Conservation (phyloP, 2,888 invertebrate genomes). For the Brassicogethes aeneus region DNA sequence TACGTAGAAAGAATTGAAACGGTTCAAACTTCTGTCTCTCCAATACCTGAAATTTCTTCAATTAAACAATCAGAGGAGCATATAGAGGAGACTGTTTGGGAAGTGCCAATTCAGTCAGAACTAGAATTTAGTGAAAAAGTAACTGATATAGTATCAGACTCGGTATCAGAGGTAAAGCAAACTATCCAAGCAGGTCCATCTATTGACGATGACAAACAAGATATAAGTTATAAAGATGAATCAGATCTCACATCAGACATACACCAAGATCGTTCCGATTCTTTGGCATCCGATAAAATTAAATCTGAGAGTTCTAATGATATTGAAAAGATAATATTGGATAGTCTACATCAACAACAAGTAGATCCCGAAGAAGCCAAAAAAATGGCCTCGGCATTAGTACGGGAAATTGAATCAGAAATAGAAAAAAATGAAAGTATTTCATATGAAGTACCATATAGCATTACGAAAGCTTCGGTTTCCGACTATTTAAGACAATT, state of each 20-base stretch:
- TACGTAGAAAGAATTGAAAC: conserved; percentile 21
- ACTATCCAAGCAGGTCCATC: conserved; percentile 12
- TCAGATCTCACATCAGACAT: conserved; percentile 38
- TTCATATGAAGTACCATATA: conserved; percentile 10
- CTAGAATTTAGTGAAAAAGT: conserved; percentile 35
- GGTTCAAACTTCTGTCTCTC: conserved; percentile 1
- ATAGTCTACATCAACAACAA: conserved; percentile 38
- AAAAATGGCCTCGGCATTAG: conserved; percentile 43
- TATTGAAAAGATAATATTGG: conserved; percentile 37
- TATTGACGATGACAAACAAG: conserved; percentile 35
- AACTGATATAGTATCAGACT: conserved; percentile 13
- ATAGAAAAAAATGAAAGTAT: conserved; percentile 37
- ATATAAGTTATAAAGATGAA: conserved; percentile 32
- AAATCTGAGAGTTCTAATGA: conserved; percentile 38
- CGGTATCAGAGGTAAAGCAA: conserved; percentile 19
- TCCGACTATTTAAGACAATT: conserved; percentile 40
- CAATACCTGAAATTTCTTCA: conserved; percentile 16
- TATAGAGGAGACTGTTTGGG: conserved; percentile 45
- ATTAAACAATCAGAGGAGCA: conserved; percentile 42
- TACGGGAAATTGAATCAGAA: conserved; percentile 47
- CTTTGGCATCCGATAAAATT: conserved; percentile 33
- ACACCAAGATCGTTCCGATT: conserved; percentile 36
- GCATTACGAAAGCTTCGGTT: conserved; percentile 34
- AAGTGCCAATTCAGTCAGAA: conserved; percentile 41
- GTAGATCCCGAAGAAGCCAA: conserved; percentile 44